Evolutionary conservation across 2,113 vertebrate genomes (phyloP), one percentile per base, ranked within the genome.

Genomic region (Motacilla tschutschensis): DNA sequence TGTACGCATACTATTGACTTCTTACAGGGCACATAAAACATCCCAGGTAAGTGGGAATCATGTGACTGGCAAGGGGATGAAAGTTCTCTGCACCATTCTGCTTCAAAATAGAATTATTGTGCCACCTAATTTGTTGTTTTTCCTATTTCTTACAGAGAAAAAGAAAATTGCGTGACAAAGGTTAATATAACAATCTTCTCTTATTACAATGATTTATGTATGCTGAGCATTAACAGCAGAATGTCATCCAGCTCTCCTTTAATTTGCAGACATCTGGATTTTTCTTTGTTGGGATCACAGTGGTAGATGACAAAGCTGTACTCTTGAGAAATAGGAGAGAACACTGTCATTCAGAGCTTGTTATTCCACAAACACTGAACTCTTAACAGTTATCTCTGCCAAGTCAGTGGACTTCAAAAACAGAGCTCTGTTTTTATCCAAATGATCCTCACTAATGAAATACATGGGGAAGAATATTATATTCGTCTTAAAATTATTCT

Each of bases 201-300:
- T 96, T 92, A 94, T 97, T 97, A 95, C 95, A 91, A n/a, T 97
- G 97, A 98, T 97, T 98, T 98, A 98, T 98, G 95, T 93, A 94
- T 93, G 94, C 95, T 95, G 94, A 96, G 92, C 96, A 96, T 97
- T 96, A 95, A 97, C 93, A 83, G 93, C 58, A 76, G 96, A 96
- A 96, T 97, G 95, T 96, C 96, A 96, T 94, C 92, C 85, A 90
- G 70, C 90, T 96, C 94, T 96, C 91, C 94, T 97, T 95, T 94
- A 97, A 95, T 96, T 96, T 95, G 91, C 91, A 96, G 94, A 95
- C 95, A 96, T 96, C 94, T 92, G 96, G 92, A 90, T 92, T 90
- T 88, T 81, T 92, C 83, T 95, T 95, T 95, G 82, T 93, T 77
- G 80, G 94, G 95, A 96, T 95, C 95, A 93, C 94, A 95, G 95